These are phyloP conservation scores for Semotilus atromaculatus DNA, from an alignment of 2,797 vertebrate species.

Conservation along the genomic window DNA sequence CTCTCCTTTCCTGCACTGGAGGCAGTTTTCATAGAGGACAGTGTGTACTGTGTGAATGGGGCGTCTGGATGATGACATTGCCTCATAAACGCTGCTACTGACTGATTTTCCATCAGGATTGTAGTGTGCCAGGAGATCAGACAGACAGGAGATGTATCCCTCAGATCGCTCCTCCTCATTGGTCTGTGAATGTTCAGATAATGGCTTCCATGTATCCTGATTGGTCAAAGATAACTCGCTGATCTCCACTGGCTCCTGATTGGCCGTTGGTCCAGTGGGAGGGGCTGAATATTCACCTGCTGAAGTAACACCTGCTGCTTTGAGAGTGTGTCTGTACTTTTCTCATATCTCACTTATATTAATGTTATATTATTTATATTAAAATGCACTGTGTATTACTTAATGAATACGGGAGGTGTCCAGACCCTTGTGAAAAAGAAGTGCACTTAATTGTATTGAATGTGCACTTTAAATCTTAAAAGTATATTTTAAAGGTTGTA, in stretches of 20 bases:
- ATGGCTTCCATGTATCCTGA: conserved; percentile 2
- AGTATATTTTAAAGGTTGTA: not conserved
- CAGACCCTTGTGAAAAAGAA: not conserved
- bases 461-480: not conserved
- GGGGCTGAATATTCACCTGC: conserved; percentile 55
- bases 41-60: conserved; percentile 25
- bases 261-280: not conserved
- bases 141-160: conserved; percentile 50
- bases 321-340: conserved; percentile 15
- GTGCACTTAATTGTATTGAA: not conserved
- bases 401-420: not conserved
- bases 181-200: conserved; percentile 5
- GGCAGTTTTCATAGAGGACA: conserved; percentile 75
- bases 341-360: not conserved
- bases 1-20: conserved; percentile 68
- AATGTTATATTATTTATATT: no score
- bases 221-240: conserved; percentile 37
- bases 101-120: not conserved
- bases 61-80: conserved; percentile 63
- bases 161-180: conserved; percentile 57
- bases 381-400: not conserved
- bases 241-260: conserved; percentile 42
- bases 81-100: conserved; percentile 63
- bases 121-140: conserved; percentile 3
- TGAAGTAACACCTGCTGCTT: conserved; percentile 53